Base-by-base conservation (phyloP, 2,888 invertebrate genomes). In the Gastracanthus pulcherrimus region DNA sequence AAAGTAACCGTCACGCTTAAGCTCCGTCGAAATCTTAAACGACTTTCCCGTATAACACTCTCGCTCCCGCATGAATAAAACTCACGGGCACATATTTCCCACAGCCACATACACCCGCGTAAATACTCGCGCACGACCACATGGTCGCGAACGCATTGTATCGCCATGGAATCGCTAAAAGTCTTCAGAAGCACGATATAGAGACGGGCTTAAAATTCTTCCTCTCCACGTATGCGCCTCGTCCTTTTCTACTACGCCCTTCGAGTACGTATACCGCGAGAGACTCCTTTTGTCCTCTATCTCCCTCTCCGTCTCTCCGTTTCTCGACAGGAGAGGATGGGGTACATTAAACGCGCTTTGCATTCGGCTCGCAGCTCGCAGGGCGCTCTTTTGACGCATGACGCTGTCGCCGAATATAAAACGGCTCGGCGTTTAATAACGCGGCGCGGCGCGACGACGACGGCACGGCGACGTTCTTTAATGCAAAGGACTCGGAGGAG, bases 311-410 rank as follows among this genome's bases (percentile, higher is more conserved):
- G n/a, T n/a, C n/a, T n/a, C n/a, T n/a, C n/a, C n/a, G n/a, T n/a
- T 36, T 71, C 16, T 34, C 23, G 13, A 38, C 13, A 62, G n/a
- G 16, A n/a, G 75, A 19, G 29, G 6, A 29, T n/a, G n/a, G n/a
- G 38, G 1, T 48, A 34, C 66, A 66, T 76, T 76, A 76, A 66
- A 66, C 62, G 38, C 23, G 16, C 34, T 74, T 74, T 74, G 62
- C 62, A 74, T 48, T 62, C 62, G 23, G 23, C 11, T 58, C 41
- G 34, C 36, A n/a, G 16, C 48, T 34, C 6, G 48, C 23, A 31
- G 38, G 74, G 67, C 66, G n/a, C n/a, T n/a, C n/a, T n/a, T 76
- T 58, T 58, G 76, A 76, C 76, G 51, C 55, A 51, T 66, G 51
- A 75, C 67, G 41, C n/a, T n/a, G n/a, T 16, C 64, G 31, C 26